phyloP scores from a whole-genome alignment of 1,140 invertebrate genomes.

The Dinothrombium tinctorium region DNA sequence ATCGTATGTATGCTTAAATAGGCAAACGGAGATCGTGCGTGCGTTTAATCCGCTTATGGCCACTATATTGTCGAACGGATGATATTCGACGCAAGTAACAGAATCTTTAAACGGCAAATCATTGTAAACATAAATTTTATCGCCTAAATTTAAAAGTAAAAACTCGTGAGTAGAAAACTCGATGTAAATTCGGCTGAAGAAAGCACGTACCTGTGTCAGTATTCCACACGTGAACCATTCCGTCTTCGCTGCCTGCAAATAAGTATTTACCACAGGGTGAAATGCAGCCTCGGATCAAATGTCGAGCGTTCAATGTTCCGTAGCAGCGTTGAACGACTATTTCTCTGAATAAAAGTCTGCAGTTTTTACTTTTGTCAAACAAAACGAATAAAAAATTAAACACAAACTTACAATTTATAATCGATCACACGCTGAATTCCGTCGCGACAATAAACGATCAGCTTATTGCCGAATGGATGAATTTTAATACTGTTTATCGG shows the following conservation, averaged over 20 bases:
- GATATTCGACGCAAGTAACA: conserved; percentile 29
- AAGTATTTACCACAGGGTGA: conserved; percentile 35
- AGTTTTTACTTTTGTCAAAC: not conserved
- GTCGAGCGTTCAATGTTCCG: conserved; percentile 19
- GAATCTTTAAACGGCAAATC: conserved; percentile 19
- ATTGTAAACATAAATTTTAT: conserved; percentile 25
- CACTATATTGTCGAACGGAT: conserved; percentile 34
- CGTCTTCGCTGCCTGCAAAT: conserved; percentile 18
- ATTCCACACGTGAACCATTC: conserved; percentile 11
- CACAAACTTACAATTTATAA: conserved; percentile 20
- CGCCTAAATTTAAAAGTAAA: conserved; percentile 9
- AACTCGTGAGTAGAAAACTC: too few species aligned
- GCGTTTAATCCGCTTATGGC: conserved; percentile 19
- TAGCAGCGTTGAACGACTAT: conserved; percentile 17
- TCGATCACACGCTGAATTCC: conserved; percentile 32
- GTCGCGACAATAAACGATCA: conserved; percentile 34
- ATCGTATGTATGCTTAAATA: not conserved
- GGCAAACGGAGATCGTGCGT: not conserved
- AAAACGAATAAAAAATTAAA: not conserved
- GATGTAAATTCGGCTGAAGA: too few species aligned
- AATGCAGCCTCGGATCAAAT: conserved; percentile 25
- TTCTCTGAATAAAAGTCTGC: conserved; percentile 18
- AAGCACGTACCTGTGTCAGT: conserved; percentile 25
- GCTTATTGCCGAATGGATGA: conserved; percentile 29
- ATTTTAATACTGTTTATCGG: conserved; percentile 27